Conservation (phyloP, 2,797 vertebrate species). For the Karalla daura region DNA sequence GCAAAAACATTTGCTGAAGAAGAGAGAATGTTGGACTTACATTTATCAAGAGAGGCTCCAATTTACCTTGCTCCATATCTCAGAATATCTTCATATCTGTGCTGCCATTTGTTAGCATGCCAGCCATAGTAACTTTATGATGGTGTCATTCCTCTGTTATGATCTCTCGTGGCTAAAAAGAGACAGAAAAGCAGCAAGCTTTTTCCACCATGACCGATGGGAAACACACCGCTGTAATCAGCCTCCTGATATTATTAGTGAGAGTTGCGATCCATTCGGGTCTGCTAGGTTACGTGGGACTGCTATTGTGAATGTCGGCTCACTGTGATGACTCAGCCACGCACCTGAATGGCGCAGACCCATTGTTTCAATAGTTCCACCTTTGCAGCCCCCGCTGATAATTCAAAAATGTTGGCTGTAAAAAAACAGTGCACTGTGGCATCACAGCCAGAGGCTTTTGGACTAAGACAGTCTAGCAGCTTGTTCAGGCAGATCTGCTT, state of each 20-base stretch:
- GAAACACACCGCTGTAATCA: background rate
- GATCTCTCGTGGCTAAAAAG: background rate
- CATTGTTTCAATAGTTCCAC: constrained; percentile 1
- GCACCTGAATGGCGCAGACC: background rate
- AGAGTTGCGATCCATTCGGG: background rate
- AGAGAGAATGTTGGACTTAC: background rate
- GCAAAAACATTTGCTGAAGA: background rate
- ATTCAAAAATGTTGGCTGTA: background rate
- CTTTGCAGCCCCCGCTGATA: background rate
- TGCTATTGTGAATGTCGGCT: background rate
- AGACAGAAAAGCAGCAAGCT: too few relatives aligned
- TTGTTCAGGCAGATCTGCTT: too few relatives aligned
- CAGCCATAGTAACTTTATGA: background rate
- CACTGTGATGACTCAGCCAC: background rate
- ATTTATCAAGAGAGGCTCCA: background rate
- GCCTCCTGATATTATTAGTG: background rate
- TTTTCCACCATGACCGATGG: background rate
- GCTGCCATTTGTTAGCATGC: background rate
- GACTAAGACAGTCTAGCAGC: too few relatives aligned
- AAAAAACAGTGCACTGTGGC: background rate
- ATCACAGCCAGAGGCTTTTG: background rate
- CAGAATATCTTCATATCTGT: too few relatives aligned
- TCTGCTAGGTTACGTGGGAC: background rate
- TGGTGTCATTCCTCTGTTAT: background rate
- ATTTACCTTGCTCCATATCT: background rate